Base-by-base conservation (phyloP, 2,113 vertebrate species). In the Mionectes macconnelli region DNA sequence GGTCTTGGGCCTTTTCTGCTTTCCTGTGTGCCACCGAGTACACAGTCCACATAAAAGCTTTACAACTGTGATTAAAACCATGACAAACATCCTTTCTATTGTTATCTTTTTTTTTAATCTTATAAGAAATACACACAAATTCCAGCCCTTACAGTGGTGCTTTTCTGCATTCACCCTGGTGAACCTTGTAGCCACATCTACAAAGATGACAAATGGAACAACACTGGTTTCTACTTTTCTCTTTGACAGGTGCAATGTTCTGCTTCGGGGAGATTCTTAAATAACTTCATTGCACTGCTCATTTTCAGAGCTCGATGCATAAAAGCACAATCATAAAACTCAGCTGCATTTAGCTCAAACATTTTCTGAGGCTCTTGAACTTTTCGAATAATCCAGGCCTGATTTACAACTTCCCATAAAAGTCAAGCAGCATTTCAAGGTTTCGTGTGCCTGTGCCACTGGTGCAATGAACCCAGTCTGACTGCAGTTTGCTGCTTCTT, bases 341-440 rank as follows among this genome's bases (percentile, higher is more conserved):
- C 85, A n/a, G 56, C 92, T 72, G 60, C 49, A 60, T 89, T 95
- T 89, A 87, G 67, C 77, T 53, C 40, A 47, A 86, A 64, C 12
- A 50, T 82, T 95, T 95, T 86, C 76, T 78, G 57, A 91, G 66
- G 76, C 80, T 92, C 93, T 95, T 90, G 88, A 94, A 94, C 84
- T 94, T 95, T 50, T 82, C 86, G 69, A 79, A 84, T 39, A 87
- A 95, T 92, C 40, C 73, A 87, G 77, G 77, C 49, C 88, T 92
- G 88, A 95, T 94, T 96, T 96, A 94, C 77, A 87, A 50, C 49
- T 89, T 84, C 69, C 80, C 87, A 47, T 87, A 90, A 96, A 95
- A 96, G 90, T 94, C 94, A 94, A 96, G 86, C 80, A 95, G 90
- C 86, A 47, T 93, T 89, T 94, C 80, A 93, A 93, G 80, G 86